Evolutionary conservation across 2,888 invertebrate genomes (phyloP).

Genomic region (Machimus atricapillus): DNA sequence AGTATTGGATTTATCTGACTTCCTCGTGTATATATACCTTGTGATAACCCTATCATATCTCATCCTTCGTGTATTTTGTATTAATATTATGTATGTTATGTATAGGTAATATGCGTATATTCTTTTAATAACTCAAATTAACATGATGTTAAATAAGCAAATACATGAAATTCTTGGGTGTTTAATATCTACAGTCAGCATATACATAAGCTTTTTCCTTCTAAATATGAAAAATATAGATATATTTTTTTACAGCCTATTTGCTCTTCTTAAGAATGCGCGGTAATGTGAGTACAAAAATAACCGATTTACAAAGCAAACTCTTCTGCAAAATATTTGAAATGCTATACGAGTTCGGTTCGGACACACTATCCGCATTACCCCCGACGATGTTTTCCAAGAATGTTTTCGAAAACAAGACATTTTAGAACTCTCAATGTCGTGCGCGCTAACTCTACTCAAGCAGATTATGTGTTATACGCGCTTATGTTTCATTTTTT

Average conservation of each 20-base stretch:
- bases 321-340: not conserved
- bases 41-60: too few relatives aligned
- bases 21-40: too few relatives aligned
- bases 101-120: too few relatives aligned
- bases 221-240: not conserved
- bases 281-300: not conserved
- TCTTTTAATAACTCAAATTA: not conserved
- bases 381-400: not conserved
- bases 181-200: not conserved
- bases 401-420: not conserved
- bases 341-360: not conserved
- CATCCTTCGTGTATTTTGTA: too few relatives aligned
- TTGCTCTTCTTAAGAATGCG: not conserved
- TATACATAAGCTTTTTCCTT: not conserved
- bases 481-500: not conserved
- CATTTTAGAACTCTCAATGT: not conserved
- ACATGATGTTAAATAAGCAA: not conserved
- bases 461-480: not conserved
- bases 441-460: not conserved
- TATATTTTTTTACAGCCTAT: not conserved
- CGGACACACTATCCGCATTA: not conserved
- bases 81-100: too few relatives aligned
- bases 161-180: not conserved
- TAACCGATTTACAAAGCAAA: not conserved
- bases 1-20: too few relatives aligned